Percentiles rank a stretch among this genome's conserved stretches.
phyloP scores from a whole-genome alignment of 2,797 vertebrate species.

The Xenopus petersii region DNA sequence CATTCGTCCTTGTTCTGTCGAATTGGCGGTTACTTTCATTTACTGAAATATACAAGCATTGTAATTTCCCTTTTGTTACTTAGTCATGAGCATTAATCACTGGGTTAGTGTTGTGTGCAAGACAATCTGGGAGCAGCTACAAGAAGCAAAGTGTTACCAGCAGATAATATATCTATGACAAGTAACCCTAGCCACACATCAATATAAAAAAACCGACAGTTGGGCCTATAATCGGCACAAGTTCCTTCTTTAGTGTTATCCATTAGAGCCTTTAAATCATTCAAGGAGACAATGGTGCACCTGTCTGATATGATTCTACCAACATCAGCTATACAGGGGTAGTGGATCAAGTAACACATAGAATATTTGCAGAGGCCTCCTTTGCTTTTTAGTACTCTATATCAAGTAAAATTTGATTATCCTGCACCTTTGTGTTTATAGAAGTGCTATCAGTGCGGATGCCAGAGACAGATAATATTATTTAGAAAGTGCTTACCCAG shows the following conservation, averaged over 20 bases:
- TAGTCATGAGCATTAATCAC: neutral
- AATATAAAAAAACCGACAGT: too few species aligned
- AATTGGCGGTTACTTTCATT: too few species aligned
- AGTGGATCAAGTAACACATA: conserved; percentile 9
- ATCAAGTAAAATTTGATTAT: conserved; percentile 34
- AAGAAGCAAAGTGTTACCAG: neutral
- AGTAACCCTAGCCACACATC: conserved; percentile 8
- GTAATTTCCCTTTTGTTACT: conserved; percentile 3
- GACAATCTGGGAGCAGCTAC: conserved; percentile 8
- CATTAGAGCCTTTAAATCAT: too few species aligned
- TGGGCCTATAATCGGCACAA: too few species aligned
- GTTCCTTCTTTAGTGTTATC: too few species aligned
- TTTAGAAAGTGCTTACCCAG: conserved; percentile 39
- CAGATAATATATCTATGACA: conserved; percentile 14
- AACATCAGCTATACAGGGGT: neutral
- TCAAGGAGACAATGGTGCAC: too few species aligned
- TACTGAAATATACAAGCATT: neutral
- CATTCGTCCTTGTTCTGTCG: too few species aligned
- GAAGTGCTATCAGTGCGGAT: conserved; percentile 32
- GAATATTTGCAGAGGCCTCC: conserved; percentile 4
- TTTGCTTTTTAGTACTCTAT: conserved; percentile 1
- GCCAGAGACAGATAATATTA: conserved; percentile 47
- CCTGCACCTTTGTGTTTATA: conserved; percentile 36
- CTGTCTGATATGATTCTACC: too few species aligned
- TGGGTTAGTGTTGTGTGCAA: too few species aligned